Conservation (phyloP, 1,140 invertebrate genomes). For the Frieseomelitta varia region DNA sequence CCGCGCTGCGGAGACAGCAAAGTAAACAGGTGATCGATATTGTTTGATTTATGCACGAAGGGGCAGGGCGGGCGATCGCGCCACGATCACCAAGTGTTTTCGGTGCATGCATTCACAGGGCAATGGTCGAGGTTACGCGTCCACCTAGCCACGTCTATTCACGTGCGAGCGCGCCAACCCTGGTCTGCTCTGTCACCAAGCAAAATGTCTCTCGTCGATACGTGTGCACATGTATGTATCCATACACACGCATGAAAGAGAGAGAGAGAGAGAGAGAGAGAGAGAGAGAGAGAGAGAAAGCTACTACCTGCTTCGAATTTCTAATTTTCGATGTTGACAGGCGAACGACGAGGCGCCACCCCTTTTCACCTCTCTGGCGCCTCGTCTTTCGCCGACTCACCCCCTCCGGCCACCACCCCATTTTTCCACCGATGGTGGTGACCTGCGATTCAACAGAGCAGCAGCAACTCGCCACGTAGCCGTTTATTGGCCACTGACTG, state of each 20-base stretch:
- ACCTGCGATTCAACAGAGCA: neutral
- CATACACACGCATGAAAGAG: too few relatives aligned
- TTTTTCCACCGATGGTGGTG: neutral
- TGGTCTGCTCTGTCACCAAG: neutral
- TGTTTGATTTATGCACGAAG: constrained; percentile 63
- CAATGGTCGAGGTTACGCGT: constrained; percentile 41
- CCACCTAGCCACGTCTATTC: constrained; percentile 22
- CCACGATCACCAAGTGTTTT: constrained; percentile 59
- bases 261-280: too few relatives aligned
- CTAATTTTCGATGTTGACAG: constrained; percentile 66
- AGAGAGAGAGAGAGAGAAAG: too few relatives aligned
- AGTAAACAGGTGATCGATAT: constrained; percentile 65
- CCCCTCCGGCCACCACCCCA: neutral
- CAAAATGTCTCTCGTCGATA: neutral
- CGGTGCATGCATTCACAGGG: constrained; percentile 49
- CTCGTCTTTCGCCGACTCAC: neutral
- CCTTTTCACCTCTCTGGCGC: neutral
- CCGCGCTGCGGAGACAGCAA: constrained; percentile 32
- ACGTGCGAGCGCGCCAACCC: neutral
- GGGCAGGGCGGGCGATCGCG: constrained; percentile 44
- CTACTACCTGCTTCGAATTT: constrained; percentile 59
- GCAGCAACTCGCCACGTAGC: constrained; percentile 37
- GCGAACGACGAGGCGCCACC: constrained; percentile 16
- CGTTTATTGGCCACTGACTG: constrained; percentile 61
- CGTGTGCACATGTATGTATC: neutral